These are phyloP conservation scores for Micropoecilia bifurca DNA, from an alignment of 2,797 vertebrate species.

Conservation along the genomic window DNA sequence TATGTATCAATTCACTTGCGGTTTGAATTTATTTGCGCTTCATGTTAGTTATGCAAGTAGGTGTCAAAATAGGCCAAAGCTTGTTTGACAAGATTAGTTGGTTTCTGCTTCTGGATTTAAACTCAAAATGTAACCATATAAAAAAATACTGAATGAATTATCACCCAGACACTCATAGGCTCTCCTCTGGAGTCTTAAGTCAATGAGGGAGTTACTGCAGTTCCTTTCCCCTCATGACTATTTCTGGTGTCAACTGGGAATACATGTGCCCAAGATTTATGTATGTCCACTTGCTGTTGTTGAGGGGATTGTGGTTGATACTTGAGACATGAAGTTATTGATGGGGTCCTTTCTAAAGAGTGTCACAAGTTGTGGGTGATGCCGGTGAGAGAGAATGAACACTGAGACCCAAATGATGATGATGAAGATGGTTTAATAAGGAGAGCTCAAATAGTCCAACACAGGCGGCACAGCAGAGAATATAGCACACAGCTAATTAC, in stretches of 20 bases:
- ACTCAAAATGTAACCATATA: slow-evolving; percentile 38
- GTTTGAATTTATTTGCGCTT: slow-evolving; percentile 24
- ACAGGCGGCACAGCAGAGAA: too few species aligned
- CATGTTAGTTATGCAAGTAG: not conserved
- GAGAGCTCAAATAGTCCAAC: too few species aligned
- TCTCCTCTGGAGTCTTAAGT: slow-evolving; percentile 35
- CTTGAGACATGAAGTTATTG: slow-evolving; percentile 32
- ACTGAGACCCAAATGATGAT: too few species aligned
- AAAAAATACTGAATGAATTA: slow-evolving; percentile 54
- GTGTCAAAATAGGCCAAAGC: not conserved
- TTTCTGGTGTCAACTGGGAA: slow-evolving; percentile 61
- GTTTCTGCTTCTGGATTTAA: slow-evolving; percentile 56
- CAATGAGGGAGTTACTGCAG: slow-evolving; percentile 25
- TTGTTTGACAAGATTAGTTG: not conserved
- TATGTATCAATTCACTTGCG: slow-evolving; percentile 54
- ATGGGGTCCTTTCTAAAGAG: slow-evolving; percentile 13
- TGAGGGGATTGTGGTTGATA: slow-evolving; percentile 43
- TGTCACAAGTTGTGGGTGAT: too few species aligned
- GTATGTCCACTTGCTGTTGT: slow-evolving; percentile 63
- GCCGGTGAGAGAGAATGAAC: too few species aligned
- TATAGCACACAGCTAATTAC: too few species aligned
- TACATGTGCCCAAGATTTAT: slow-evolving; percentile 63
- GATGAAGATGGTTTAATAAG: too few species aligned
- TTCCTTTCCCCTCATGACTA: slow-evolving; percentile 47
- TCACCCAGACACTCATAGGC: slow-evolving; percentile 21